Evolutionary conservation across 2,888 invertebrate genomes (phyloP), one percentile per base, ranked within the genome.

Genomic region (Neoitamus cyanurus): DNA sequence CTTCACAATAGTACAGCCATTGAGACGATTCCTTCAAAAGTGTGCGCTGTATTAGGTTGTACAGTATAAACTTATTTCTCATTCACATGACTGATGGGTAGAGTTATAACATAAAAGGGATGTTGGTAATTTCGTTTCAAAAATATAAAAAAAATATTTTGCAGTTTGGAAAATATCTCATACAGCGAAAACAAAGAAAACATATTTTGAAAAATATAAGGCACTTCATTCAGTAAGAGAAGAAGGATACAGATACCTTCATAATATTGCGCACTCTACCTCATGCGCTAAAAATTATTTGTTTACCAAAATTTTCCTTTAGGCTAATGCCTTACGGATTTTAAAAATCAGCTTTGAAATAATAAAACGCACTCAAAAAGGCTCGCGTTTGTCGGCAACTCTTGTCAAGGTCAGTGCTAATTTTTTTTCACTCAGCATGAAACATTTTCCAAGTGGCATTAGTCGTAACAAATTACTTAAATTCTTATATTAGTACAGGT

Each of bases 1-100:
- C 11, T 48, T 48, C 28, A 78, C 30, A 48, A 78, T 5, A 78
- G 28, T 78, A 78, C 58, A 78, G 75, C 75, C 75, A 73, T 20
- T 34, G n/a, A 69, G 25, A 70, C 15, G 9, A 31, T 70, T 70
- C 70, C n/a, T 46, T 78, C 20, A 46, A 48, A 78, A 78, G 20
- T 78, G 25, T 78, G 48, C 58, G 58, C 9, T 25, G 25, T 7
- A 70, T 70, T 31, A 3, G 28, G 15, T n/a, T 70, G 9, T 28
- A 48, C n/a, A n/a, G n/a, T n/a, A 48, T 70, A 70, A 70, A 70
- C 9, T 46, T 15, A 48, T 4, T 15, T 48, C 20, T 58, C 20
- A 58, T 58, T 25, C 25, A 20, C 9, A 58, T 25, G 58, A 20
- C 58, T 58, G 25, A 15, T 15, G 20, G 58, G 11, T 15, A 58